A percentile compares a stretch with the other conserved stretches of the same genome.
Conservation (phyloP, 2,888 invertebrate species). For the Drosophila pseudotalamancana region DNA sequence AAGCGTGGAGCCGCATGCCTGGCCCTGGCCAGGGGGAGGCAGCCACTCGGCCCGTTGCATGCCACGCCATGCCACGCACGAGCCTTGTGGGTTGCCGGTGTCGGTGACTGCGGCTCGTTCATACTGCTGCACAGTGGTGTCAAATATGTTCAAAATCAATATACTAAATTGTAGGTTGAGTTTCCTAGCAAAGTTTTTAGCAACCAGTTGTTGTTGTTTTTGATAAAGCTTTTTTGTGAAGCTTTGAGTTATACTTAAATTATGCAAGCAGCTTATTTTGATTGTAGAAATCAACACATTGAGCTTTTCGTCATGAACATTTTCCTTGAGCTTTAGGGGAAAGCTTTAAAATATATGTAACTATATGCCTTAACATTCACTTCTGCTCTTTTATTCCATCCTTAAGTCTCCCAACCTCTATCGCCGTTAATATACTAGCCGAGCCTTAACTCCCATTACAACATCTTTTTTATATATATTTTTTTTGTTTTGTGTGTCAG, state of each 20-base stretch:
- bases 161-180: too few relatives aligned
- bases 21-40: constrained; percentile 18
- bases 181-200: too few relatives aligned
- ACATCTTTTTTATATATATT: background rate
- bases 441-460: background rate
- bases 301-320: too few relatives aligned
- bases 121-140: constrained; percentile 29
- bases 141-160: background rate
- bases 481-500: background rate
- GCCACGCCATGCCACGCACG: constrained; percentile 52
- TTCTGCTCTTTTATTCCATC: too few relatives aligned
- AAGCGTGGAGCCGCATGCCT: constrained; percentile 61
- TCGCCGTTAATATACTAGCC: too few relatives aligned
- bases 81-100: constrained; percentile 42
- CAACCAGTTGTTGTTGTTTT: too few relatives aligned
- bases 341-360: too few relatives aligned
- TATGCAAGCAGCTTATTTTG: too few relatives aligned
- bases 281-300: too few relatives aligned
- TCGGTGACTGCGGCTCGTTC: constrained; percentile 1
- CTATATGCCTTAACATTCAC: too few relatives aligned
- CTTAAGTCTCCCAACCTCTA: too few relatives aligned
- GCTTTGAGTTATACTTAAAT: too few relatives aligned
- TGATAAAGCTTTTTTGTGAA: background rate
- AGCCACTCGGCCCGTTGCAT: constrained; percentile 28
- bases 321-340: background rate